Percentiles rank a stretch among this genome's conserved stretches.
Evolutionary conservation across 2,888 invertebrate species (phyloP).

Genomic region (Diabrotica balteata): DNA sequence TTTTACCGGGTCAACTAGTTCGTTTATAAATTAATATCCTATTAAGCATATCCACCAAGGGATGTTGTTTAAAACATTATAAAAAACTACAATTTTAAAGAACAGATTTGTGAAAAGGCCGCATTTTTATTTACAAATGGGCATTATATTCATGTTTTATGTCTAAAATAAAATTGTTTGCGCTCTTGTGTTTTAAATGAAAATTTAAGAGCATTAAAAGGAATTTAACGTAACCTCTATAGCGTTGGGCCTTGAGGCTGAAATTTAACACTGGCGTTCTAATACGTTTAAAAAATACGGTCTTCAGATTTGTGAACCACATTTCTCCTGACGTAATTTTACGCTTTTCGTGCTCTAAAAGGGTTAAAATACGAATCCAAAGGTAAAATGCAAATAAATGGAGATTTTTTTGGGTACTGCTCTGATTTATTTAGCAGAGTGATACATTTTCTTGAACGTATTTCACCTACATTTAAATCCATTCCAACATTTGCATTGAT

Average conservation of each 20-base stretch:
- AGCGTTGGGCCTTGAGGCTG: background rate
- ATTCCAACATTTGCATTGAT: too few species aligned
- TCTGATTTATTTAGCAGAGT: background rate
- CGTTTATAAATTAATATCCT: too few species aligned
- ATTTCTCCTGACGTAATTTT: conserved; percentile 4
- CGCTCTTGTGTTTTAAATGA: background rate
- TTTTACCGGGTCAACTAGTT: too few species aligned
- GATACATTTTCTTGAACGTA: too few species aligned
- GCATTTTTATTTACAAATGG: too few species aligned
- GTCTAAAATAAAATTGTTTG: background rate
- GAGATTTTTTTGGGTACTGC: background rate
- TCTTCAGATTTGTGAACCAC: background rate
- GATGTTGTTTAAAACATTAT: too few species aligned
- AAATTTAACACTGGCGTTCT: background rate
- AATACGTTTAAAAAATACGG: conserved; percentile 1
- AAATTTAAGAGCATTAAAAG: conserved; percentile 1
- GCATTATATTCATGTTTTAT: background rate
- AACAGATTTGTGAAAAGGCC: too few species aligned
- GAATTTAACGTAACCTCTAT: background rate
- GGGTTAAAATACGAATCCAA: conserved; percentile 10
- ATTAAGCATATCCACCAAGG: too few species aligned
- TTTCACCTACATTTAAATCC: too few species aligned
- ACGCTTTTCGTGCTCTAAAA: conserved; percentile 1
- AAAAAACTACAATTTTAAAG: too few species aligned
- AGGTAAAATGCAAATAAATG: conserved; percentile 8